Percentiles rank a stretch among this genome's conserved stretches.
Conservation (phyloP, 35 echinoderm and acorn worm genomes). For the Acanthaster planci region DNA sequence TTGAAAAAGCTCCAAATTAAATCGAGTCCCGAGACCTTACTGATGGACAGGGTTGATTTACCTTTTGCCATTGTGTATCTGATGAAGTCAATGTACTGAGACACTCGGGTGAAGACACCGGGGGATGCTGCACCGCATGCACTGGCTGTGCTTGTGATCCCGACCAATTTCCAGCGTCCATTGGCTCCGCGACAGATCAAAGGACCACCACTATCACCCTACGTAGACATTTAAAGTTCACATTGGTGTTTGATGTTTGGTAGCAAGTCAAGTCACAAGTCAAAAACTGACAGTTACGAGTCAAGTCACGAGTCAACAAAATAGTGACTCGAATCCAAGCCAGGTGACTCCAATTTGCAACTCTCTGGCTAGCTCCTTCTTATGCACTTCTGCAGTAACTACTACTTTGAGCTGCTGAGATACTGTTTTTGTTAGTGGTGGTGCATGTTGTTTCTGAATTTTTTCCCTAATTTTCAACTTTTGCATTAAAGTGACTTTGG, state of each 20-base stretch:
- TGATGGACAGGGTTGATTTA: too few species aligned
- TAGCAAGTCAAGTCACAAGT: too few species aligned
- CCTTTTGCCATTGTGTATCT: not conserved
- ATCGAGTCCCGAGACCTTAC: too few species aligned
- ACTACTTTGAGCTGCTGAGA: not conserved
- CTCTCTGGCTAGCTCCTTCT: not conserved
- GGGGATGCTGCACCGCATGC: constrained; percentile 43
- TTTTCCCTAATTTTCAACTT: too few species aligned
- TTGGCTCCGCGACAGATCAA: constrained; percentile 44
- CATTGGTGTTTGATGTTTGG: not conserved
- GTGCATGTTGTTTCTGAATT: too few species aligned
- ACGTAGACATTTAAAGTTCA: not conserved
- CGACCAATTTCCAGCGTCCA: constrained; percentile 41
- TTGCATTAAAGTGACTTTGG: too few species aligned
- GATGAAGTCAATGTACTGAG: constrained; percentile 55
- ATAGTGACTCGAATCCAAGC: not conserved
- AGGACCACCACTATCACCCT: constrained; percentile 83
- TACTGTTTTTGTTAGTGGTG: too few species aligned
- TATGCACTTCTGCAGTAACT: not conserved
- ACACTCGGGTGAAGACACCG: constrained; percentile 57
- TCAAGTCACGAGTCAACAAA: not conserved
- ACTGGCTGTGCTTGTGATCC: constrained; percentile 49
- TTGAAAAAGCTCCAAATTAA: too few species aligned
- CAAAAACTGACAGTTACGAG: not conserved
- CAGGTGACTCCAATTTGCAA: not conserved